These are phyloP conservation scores for Xiphydria camelus DNA, from an alignment of 2,888 invertebrate genomes.

Conservation along the genomic window DNA sequence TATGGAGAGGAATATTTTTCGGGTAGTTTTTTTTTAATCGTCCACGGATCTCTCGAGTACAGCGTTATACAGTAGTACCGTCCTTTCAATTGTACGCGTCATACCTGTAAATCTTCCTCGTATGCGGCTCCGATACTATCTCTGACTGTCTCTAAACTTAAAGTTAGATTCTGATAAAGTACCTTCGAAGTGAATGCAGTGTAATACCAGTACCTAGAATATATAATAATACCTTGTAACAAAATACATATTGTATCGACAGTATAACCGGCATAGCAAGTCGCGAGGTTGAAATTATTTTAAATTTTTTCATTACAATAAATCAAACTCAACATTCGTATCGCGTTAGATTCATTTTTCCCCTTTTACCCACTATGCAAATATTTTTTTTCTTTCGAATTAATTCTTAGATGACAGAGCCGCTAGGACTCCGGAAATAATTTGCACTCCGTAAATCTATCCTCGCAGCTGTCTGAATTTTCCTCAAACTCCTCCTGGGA, in stretches of 20 bases:
- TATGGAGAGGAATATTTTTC: too few relatives aligned
- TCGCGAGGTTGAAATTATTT: background rate
- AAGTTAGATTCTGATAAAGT: too few relatives aligned
- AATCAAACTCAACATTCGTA: background rate
- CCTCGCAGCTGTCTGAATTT: conserved; percentile 54
- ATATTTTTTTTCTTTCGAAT: background rate
- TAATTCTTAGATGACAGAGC: too few relatives aligned
- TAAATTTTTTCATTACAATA: background rate
- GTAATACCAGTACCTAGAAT: too few relatives aligned
- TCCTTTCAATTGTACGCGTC: background rate
- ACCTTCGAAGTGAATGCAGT: too few relatives aligned
- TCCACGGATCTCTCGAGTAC: background rate
- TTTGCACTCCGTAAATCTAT: conserved; percentile 47
- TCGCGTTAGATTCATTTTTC: too few relatives aligned
- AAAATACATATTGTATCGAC: background rate
- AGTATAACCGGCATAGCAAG: background rate
- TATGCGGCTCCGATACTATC: background rate
- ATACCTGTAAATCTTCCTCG: background rate
- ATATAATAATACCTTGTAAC: background rate
- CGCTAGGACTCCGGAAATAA: conserved; percentile 36
- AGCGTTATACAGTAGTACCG: conserved; percentile 7
- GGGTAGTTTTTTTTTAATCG: background rate
- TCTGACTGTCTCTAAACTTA: too few relatives aligned
- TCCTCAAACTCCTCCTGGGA: conserved; percentile 49
- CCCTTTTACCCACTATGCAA: too few relatives aligned